Evolutionary conservation across 30 jellyfish, hydroid and myxozoan genomes (phyloP).

Genomic region (Sanderia malayensis): DNA sequence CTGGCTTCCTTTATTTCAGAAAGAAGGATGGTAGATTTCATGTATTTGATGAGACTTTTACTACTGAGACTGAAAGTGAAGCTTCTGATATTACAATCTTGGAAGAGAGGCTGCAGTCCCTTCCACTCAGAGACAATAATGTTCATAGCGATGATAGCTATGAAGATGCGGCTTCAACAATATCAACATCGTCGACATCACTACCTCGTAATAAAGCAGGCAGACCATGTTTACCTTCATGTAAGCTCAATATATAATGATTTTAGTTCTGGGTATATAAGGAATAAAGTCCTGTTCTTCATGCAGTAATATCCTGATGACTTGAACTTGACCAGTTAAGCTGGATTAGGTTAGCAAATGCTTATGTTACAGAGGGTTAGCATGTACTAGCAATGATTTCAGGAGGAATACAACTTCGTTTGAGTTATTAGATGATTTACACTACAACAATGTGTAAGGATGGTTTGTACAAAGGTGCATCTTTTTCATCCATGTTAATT

Average conservation of each 20-base stretch:
- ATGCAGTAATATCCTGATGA: too few species aligned
- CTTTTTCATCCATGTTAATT: too few species aligned
- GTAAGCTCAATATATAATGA: conserved; percentile 38
- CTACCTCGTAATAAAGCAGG: not conserved
- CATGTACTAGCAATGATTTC: too few species aligned
- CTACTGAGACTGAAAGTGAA: conserved; percentile 66
- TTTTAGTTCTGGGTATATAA: too few species aligned
- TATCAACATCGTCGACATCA: conserved; percentile 8
- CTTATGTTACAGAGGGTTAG: too few species aligned
- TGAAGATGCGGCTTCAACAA: conserved; percentile 12
- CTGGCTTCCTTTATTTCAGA: conserved; percentile 15
- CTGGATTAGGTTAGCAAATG: too few species aligned
- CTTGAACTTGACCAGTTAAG: too few species aligned
- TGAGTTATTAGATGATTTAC: too few species aligned
- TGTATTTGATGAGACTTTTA: conserved; percentile 79
- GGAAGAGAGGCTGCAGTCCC: conserved; percentile 53
- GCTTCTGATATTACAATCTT: conserved; percentile 69
- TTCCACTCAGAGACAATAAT: conserved; percentile 39
- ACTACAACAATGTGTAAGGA: too few species aligned
- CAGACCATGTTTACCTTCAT: conserved; percentile 30
- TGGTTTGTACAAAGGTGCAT: too few species aligned
- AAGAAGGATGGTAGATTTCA: conserved; percentile 58
- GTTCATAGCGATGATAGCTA: not conserved
- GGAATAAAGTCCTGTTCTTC: too few species aligned
- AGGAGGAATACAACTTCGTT: too few species aligned